phyloP scores from a whole-genome alignment of 2,113 vertebrate genomes.

The Cebidichthys violaceus region DNA sequence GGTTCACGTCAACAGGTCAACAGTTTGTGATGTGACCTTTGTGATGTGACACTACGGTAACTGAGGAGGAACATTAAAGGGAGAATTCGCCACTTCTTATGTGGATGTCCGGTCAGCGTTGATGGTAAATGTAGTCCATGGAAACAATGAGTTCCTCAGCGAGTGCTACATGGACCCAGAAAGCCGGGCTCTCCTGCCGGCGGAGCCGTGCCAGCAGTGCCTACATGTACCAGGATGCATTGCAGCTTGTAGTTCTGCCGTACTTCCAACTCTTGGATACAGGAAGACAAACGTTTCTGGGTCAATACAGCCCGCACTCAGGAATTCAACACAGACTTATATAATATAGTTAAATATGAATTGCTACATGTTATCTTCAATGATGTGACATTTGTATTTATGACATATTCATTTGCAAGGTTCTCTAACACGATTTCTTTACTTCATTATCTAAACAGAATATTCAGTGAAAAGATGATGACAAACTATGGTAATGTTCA shows the following conservation, averaged over 20 bases:
- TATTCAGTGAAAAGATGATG: neutral
- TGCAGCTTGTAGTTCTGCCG: neutral
- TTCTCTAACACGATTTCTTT: slow-evolving; percentile 8
- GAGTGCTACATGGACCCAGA: too few relatives aligned
- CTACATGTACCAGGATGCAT: too few relatives aligned
- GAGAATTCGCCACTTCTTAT: neutral
- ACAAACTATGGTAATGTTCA: neutral
- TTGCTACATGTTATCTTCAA: slow-evolving; percentile 21
- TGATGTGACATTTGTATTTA: neutral
- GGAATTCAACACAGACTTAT: neutral
- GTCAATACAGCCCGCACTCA: too few relatives aligned
- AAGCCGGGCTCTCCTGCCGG: too few relatives aligned
- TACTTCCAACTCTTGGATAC: too few relatives aligned
- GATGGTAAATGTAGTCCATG: neutral
- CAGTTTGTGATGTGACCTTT: slow-evolving; percentile 3
- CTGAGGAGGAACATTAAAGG: neutral
- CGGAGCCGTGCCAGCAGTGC: too few relatives aligned
- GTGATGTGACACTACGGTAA: neutral
- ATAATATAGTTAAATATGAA: slow-evolving; percentile 20
- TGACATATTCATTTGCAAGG: neutral
- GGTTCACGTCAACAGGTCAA: slow-evolving; percentile 3
- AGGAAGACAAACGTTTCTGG: too few relatives aligned
- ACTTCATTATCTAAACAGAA: slow-evolving; percentile 16
- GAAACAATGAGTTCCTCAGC: too few relatives aligned
- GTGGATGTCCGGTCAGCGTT: neutral